Base-by-base conservation (phyloP, 2,888 invertebrate species). In the Bellardia bayeri region DNA sequence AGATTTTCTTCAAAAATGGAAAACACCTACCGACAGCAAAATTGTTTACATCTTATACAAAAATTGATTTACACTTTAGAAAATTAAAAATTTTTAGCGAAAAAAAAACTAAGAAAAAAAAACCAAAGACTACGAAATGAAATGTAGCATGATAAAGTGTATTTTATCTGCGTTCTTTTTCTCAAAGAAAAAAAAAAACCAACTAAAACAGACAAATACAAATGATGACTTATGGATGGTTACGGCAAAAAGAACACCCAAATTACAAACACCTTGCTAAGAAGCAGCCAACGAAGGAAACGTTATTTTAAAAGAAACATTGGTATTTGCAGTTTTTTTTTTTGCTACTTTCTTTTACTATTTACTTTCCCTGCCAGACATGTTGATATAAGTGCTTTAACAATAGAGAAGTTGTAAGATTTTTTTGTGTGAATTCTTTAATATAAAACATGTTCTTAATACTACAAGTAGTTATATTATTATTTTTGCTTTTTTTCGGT, bases 11-110 rank as follows among this genome's bases (percentile, higher is more conserved):
- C 16, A 40, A 14, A 56, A 69, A 63, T 71, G 64, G 63, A 74
- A 74, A 61, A 79, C 75, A 82, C 74, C 49, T 86, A 79, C 49
- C 56, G 45, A 14, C 58, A 49, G 23, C 33, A 42, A 68, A 63
- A 64, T 63, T 81, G 56, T 76, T 81, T 63, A 71, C 13, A 75
- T 40, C 51, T 42, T 64, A 30, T 23, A 4, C 49, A 81, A 49
- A 82, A 82, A 82, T 84, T 84, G 87, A 87, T 87, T 86, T 78
- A 81, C 87, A 87, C 81, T 87, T 87, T 49, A 63, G 76, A 84
- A 87, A 84, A 87, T 81, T 81, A 82, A 87, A 87, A 72, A 72
- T 71, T 45, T 79, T 9, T 23, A 76, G 14, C n/a, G 37, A 37
- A 45, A 54, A 42, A 40, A n/a, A 23, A 4, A 37, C 30, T 23